Percentiles rank a stretch among this genome's conserved stretches.
These are phyloP conservation scores for Psophia crepitans DNA, from an alignment of 2,113 vertebrate genomes.

Conservation along the genomic window DNA sequence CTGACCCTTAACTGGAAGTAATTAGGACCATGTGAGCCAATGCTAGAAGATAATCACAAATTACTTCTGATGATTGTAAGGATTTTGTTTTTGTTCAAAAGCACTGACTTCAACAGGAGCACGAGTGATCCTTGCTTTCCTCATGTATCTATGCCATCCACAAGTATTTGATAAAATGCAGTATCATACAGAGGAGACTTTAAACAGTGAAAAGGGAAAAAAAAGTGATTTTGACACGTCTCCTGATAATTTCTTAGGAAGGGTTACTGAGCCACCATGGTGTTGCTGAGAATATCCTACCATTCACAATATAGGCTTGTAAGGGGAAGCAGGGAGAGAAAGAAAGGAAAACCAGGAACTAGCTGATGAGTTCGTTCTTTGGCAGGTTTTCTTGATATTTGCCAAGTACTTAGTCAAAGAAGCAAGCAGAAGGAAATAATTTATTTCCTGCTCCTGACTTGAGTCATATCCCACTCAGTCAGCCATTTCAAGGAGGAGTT, in stretches of 20 bases:
- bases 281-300: not conserved
- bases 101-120: not conserved
- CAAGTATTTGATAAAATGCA: not conserved
- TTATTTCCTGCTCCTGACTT: not conserved
- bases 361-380: not conserved
- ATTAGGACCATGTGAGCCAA: not conserved
- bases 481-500: constrained; percentile 37
- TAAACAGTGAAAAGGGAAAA: not conserved
- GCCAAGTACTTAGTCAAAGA: constrained; percentile 22
- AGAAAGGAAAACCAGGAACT: not conserved
- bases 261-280: not conserved
- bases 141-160: not conserved
- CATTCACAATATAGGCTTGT: not conserved
- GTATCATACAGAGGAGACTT: not conserved
- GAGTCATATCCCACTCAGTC: constrained; percentile 35
- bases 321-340: not conserved
- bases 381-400: not conserved
- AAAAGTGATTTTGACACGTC: not conserved
- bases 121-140: not conserved
- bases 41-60: not conserved
- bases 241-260: not conserved
- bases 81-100: not conserved
- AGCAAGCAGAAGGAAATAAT: constrained; percentile 5
- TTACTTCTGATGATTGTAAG: not conserved
- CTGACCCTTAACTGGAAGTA: not conserved